These are phyloP conservation scores for Camponotus floridanus DNA, from an alignment of 1,140 invertebrate species.

Conservation along the genomic window DNA sequence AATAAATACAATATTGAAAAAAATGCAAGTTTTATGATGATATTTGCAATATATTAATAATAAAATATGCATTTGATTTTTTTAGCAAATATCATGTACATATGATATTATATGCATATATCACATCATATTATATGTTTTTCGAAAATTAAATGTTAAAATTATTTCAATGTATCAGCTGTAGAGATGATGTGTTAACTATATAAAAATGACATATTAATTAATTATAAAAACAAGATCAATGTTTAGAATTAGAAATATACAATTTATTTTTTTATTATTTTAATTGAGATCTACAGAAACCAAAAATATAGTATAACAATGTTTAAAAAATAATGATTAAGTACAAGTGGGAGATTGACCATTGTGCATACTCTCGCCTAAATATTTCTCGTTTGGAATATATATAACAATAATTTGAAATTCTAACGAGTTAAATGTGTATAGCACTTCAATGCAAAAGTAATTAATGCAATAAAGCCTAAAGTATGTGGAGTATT, in stretches of 20 bases:
- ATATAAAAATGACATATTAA: conserved; percentile 26
- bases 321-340: conserved; percentile 38
- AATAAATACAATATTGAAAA: neutral
- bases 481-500: conserved; percentile 63
- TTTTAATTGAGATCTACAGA: conserved; percentile 61
- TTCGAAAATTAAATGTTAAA: conserved; percentile 37
- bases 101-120: too few relatives aligned
- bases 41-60: conserved; percentile 12
- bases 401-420: conserved; percentile 33
- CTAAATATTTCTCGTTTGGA: conserved; percentile 16
- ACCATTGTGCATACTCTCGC: neutral
- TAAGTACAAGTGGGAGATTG: conserved; percentile 17
- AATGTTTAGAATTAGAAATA: conserved; percentile 64
- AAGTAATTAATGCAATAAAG: conserved; percentile 49
- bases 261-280: conserved; percentile 73
- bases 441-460: conserved; percentile 53
- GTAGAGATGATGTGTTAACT: conserved; percentile 43
- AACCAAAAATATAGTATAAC: conserved; percentile 62
- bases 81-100: conserved; percentile 6
- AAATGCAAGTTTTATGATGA: neutral
- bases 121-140: neutral
- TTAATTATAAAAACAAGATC: conserved; percentile 60
- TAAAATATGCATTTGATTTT: conserved; percentile 7
- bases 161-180: conserved; percentile 14
- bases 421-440: conserved; percentile 10